Base-by-base conservation (phyloP, 2,113 vertebrate species). In the Melanocharis versteri region DNA sequence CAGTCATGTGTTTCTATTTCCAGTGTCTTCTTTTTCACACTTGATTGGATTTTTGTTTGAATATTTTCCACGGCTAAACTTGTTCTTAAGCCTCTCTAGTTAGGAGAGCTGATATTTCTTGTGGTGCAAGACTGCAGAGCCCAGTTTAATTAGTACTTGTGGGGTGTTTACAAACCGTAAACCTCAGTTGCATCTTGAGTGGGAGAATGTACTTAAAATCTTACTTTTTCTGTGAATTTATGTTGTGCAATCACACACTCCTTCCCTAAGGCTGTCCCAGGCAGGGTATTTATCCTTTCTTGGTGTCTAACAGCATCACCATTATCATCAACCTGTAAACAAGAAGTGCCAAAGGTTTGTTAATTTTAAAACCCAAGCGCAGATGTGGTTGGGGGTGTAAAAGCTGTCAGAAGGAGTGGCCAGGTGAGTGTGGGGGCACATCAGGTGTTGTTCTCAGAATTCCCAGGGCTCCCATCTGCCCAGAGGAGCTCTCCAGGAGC, bases 101-200 rank as follows among this genome's bases (percentile, higher is more conserved):
- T 60, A 92, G 28, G 18, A 91, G 21, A 93, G 22, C 48, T 84
- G 93, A 2, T 73, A 80, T 57, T 71, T 92, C 39, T 87, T n/a
- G 81, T 73, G 69, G 35, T n/a, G 58, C 28, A 64, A 73, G 64
- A 62, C 83, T 77, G 44, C 77, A 91, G 81, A 89, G 76, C 78
- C 24, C 24, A 4, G 62, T 91, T 86, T 94, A 95, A 97, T 97
- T 94, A 96, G 64, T 28, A 51, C 94, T 94, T 10, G 2, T 76
- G 92, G 81, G 57, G 68, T 53, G 83, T 64, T 31, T 94, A 58
- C 23, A 81, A 75, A 76, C 80, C 33, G 24, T 92, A 89, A 93
- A 85, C 53, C 83, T 95, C 87, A 20, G 40, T 65, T 90, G 85
- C 48, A 23, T n/a, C 62, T 33, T 87, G 82, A 87, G 62, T 53